A percentile compares a stretch with the other conserved stretches of the same genome.
Evolutionary conservation across 2,113 vertebrate species (phyloP).

Genomic region (Saguinus midas): DNA sequence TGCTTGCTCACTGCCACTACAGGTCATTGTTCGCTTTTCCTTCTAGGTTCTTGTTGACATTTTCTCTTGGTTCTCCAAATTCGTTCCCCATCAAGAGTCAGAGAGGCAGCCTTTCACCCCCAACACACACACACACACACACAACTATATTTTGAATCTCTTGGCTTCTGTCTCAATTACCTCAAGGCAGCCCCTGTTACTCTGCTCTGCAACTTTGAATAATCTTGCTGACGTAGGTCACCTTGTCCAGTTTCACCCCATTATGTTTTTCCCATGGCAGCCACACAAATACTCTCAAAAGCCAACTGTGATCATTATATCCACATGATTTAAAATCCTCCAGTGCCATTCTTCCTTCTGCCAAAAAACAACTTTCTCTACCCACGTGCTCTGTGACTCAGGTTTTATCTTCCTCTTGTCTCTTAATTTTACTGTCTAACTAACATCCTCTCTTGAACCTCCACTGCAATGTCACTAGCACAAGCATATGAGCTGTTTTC

Average conservation of each 20-base stretch:
- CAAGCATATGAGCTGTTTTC: not conserved
- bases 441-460: not conserved
- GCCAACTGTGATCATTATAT: not conserved
- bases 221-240: fast-evolving
- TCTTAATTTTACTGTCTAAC: not conserved
- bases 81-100: no score
- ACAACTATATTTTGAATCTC: not conserved
- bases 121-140: no score
- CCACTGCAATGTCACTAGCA: not conserved
- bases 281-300: not conserved
- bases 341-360: no score
- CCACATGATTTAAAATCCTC: not conserved
- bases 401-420: no score
- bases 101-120: not conserved
- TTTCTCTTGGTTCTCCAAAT: no score
- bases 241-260: no score
- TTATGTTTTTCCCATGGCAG: not conserved
- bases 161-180: no score
- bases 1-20: no score
- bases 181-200: not conserved
- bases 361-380: not conserved
- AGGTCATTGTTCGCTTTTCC: no score
- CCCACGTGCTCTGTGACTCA: not conserved
- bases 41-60: no score
- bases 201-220: not conserved